Conservation (phyloP, 1,140 invertebrate species). For the Probaryconus sp. region DNA sequence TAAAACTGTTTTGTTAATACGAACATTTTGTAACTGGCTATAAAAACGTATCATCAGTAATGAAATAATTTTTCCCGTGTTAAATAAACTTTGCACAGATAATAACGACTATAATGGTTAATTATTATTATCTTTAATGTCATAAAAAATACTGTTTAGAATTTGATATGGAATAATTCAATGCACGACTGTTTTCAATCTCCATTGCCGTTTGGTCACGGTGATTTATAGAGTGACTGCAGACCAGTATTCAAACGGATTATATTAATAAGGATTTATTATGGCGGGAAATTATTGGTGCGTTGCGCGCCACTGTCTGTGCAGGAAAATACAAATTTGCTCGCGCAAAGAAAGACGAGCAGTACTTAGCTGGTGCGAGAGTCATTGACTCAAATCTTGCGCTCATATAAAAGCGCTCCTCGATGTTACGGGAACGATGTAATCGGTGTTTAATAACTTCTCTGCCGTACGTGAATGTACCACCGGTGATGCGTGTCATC, state of each 20-base stretch:
- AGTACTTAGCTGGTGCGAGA: constrained; percentile 66
- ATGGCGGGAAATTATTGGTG: constrained; percentile 59
- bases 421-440: constrained; percentile 53
- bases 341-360: constrained; percentile 58
- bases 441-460: constrained; percentile 65
- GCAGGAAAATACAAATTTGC: constrained; percentile 18
- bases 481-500: constrained; percentile 38
- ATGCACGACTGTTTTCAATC: no score
- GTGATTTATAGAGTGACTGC: background rate
- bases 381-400: constrained; percentile 72
- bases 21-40: no score
- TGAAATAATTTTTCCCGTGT: no score
- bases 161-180: no score
- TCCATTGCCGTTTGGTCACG: background rate
- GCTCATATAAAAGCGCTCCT: constrained; percentile 36
- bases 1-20: no score
- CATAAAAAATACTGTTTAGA: no score
- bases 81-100: no score
- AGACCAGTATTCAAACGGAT: background rate
- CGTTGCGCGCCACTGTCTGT: constrained; percentile 49
- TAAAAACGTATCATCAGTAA: no score
- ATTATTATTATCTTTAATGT: no score
- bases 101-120: no score
- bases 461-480: constrained; percentile 28
- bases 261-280: constrained; percentile 18